Evolutionary conservation across 1,140 invertebrate genomes (phyloP).

Genomic region (Hycleus phaleratus): DNA sequence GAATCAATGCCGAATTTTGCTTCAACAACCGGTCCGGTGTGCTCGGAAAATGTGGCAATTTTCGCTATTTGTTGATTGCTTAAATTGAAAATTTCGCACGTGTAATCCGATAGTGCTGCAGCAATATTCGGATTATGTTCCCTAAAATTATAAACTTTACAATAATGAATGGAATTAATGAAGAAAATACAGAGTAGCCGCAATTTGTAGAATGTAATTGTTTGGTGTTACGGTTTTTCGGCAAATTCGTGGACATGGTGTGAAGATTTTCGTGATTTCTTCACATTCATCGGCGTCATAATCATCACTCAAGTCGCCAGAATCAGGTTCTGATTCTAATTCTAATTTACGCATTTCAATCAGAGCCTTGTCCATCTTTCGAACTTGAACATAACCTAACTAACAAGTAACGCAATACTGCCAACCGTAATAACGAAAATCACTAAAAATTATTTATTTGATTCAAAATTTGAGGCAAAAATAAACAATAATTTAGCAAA

Average conservation of each 20-base stretch:
- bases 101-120: constrained; percentile 21
- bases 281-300: constrained; percentile 5
- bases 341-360: background rate
- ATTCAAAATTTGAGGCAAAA: too few relatives aligned
- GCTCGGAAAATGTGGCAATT: constrained; percentile 39
- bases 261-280: constrained; percentile 7
- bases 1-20: constrained; percentile 52
- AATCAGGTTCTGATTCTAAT: background rate
- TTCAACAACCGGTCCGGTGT: constrained; percentile 46
- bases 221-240: constrained; percentile 7
- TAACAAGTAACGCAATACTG: too few relatives aligned
- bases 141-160: constrained; percentile 11
- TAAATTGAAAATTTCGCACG: constrained; percentile 26
- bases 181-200: constrained; percentile 25
- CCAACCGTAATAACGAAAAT: too few relatives aligned
- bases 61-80: constrained; percentile 31
- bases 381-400: too few relatives aligned
- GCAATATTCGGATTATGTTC: constrained; percentile 25
- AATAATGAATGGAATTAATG: background rate
- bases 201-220: constrained; percentile 31
- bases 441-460: too few relatives aligned
- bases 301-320: background rate
- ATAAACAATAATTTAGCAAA: too few relatives aligned
- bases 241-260: constrained; percentile 4
- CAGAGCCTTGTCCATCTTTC: background rate